A percentile compares a stretch with the other conserved stretches of the same genome.
phyloP scores from a whole-genome alignment of 2,888 invertebrate species.

The Drosophila falleni region DNA sequence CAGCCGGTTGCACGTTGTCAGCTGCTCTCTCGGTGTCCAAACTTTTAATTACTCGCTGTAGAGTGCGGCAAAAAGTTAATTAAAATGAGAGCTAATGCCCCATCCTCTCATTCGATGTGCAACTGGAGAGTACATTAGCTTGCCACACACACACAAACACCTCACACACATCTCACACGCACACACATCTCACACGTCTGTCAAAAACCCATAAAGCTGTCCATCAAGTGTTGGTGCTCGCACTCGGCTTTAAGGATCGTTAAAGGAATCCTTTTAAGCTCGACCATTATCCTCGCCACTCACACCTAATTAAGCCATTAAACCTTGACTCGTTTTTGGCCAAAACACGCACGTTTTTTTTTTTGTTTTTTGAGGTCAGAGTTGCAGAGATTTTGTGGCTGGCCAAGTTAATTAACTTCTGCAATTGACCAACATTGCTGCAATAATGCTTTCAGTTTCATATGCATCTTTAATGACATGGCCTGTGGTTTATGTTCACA shows the following conservation, averaged over 20 bases:
- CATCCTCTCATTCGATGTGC: background rate
- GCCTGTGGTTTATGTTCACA: slow-evolving; percentile 21
- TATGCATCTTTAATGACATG: slow-evolving; percentile 32
- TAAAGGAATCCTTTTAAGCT: slow-evolving; percentile 25
- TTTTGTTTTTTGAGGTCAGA: background rate
- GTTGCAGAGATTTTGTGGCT: slow-evolving; percentile 17
- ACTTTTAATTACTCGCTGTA: slow-evolving; percentile 26
- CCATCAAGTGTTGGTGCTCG: slow-evolving; percentile 18
- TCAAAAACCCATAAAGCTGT: slow-evolving; percentile 7
- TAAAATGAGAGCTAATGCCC: slow-evolving; percentile 8
- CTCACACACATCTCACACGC: background rate
- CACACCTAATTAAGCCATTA: slow-evolving; percentile 38
- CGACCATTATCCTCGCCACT: slow-evolving; percentile 17
- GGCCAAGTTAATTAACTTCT: slow-evolving; percentile 36
- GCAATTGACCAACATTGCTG: slow-evolving; percentile 22
- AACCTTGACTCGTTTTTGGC: slow-evolving; percentile 13
- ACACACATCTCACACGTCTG: background rate
- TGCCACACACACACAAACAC: slow-evolving; percentile 13
- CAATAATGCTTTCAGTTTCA: slow-evolving; percentile 7
- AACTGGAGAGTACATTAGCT: slow-evolving; percentile 10
- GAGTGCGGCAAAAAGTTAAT: slow-evolving; percentile 26
- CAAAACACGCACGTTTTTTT: slow-evolving; percentile 8
- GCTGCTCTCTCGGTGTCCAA: slow-evolving; percentile 2
- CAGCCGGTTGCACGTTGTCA: slow-evolving; percentile 18
- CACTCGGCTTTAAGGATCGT: slow-evolving; percentile 11